Percentiles rank a stretch among this genome's conserved stretches.
Conservation (phyloP, 2,113 vertebrate genomes). For the Melozone crissalis region DNA sequence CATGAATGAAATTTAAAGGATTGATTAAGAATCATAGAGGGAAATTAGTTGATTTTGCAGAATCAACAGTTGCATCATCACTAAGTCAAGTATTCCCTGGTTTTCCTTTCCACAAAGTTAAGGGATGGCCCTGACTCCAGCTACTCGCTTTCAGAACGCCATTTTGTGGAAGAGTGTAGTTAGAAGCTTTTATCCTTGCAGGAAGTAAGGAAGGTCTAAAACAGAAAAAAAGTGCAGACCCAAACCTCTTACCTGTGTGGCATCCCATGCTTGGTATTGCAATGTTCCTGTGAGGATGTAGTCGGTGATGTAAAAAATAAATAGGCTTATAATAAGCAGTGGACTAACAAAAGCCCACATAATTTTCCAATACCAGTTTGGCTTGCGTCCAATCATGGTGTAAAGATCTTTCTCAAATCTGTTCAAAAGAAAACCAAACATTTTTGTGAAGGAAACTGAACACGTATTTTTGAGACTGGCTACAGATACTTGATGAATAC, state of each 20-base stretch:
- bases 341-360: conserved; percentile 87
- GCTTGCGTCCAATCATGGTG: conserved; percentile 82
- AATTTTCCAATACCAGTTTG: conserved; percentile 87
- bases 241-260: conserved; percentile 75
- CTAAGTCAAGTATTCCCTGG: not conserved
- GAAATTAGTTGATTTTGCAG: not conserved
- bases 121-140: not conserved
- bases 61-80: not conserved
- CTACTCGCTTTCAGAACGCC: not conserved
- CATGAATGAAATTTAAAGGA: not conserved
- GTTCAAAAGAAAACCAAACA: not conserved
- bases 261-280: conserved; percentile 91
- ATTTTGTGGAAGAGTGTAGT: not conserved
- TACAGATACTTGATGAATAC: accelerated
- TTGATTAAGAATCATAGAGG: not conserved
- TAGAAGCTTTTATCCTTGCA: not conserved
- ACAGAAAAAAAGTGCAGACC: not conserved
- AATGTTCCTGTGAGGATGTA: conserved; percentile 85
- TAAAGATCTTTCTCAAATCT: conserved; percentile 91
- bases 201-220: not conserved
- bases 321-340: conserved; percentile 82
- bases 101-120: not conserved
- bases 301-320: conserved; percentile 87
- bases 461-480: not conserved
- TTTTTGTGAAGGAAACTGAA: not conserved